phyloP scores from a whole-genome alignment of 2,888 invertebrate species.

The Epicampocera succincta region DNA sequence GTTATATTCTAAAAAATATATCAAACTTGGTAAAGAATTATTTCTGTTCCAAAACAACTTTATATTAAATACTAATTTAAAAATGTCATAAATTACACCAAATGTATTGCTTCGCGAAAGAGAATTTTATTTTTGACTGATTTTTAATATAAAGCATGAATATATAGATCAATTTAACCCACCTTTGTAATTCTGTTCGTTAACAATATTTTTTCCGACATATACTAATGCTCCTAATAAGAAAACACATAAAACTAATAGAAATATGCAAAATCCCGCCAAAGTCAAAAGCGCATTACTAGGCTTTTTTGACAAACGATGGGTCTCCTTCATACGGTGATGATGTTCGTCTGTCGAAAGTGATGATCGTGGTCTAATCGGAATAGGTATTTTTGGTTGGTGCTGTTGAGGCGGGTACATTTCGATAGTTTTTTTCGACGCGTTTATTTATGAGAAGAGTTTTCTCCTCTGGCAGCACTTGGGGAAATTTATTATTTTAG shows the following conservation, averaged over 20 bases:
- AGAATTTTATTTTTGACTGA: too few relatives aligned
- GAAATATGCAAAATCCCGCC: conserved; percentile 79
- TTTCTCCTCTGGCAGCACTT: conserved; percentile 29
- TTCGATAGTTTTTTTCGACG: not conserved
- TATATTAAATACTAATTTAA: too few relatives aligned
- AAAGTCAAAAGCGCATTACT: conserved; percentile 79
- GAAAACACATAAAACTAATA: conserved; percentile 79
- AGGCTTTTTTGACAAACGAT: conserved; percentile 66
- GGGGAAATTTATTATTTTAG: conserved; percentile 14
- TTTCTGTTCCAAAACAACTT: too few relatives aligned
- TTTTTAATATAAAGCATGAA: too few relatives aligned
- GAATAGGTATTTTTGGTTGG: conserved; percentile 73
- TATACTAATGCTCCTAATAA: conserved; percentile 79
- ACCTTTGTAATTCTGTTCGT: conserved; percentile 71
- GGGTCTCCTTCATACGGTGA: conserved; percentile 71
- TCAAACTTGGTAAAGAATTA: too few relatives aligned
- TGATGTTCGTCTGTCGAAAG: conserved; percentile 80
- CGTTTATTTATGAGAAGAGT: conserved; percentile 33
- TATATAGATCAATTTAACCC: conserved; percentile 6
- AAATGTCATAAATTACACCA: too few relatives aligned
- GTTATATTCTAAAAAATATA: too few relatives aligned
- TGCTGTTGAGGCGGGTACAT: conserved; percentile 78
- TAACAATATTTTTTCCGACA: conserved; percentile 79
- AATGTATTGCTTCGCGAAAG: too few relatives aligned
- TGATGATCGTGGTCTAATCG: conserved; percentile 80